Evolutionary conservation across 1,140 invertebrate genomes (phyloP), one percentile per base, ranked within the genome.

Genomic region (Nautilus pompilius): DNA sequence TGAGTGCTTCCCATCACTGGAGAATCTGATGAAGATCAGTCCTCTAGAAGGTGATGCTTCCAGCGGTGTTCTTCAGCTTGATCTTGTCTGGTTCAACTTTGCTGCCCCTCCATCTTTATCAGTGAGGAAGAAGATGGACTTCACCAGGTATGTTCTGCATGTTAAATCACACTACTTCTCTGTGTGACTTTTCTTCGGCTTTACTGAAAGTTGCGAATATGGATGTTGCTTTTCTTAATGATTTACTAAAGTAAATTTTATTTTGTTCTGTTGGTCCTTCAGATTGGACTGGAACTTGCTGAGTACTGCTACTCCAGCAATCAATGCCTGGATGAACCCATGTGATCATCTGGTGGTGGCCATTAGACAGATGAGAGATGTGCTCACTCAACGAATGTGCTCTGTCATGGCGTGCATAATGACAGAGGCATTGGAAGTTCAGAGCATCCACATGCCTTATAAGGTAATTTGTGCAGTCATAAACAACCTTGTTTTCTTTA

Each of bases 261-360:
- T n/a, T n/a, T n/a, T n/a, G n/a, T n/a, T n/a, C n/a, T n/a, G n/a
- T n/a, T n/a, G n/a, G n/a, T n/a, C 55, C 57, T 68, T 24, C 67
- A 91, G 93, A 71, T 82, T 96, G 61, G 96, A 98, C 81, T 98
- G 95, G 95, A 98, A 98, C 84, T 83, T 98, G 22, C 80, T 98
- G 26, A 96, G 93, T 80, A 98, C 95, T 5, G 93, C 93, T 6
- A 95, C 93, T 0, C 95, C 96, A 0, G 92, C 94, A 0, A 97
- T 97, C 62, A 96, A 96, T 78, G 93, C 95, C 0, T 98, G 95
- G 95, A 90, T 98, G 89, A 97, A 96, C 85, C 93, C 94, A 0
- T 90, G 90, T 75, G 95, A 98, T 83, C 85, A 93, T 1, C 61
- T 79, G 60, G 65, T 78, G 54, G 91, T 93, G 33, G 86, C 90